Evolutionary conservation across 1,140 invertebrate genomes (phyloP).

Genomic region (Chrysopa pallens): DNA sequence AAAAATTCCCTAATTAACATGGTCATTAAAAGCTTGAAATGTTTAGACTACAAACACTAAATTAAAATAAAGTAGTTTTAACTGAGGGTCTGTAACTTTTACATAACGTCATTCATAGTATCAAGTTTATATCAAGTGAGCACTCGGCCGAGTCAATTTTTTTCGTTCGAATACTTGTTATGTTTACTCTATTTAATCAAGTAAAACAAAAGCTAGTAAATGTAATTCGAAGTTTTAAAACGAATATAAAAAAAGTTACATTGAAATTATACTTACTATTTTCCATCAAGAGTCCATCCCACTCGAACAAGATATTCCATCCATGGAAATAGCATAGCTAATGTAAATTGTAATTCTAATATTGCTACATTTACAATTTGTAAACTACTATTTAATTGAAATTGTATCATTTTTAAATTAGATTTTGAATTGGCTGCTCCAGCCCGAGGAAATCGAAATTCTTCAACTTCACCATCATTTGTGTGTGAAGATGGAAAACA

Average conservation of each 20-base stretch:
- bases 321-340: constrained; percentile 70
- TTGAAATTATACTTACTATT: constrained; percentile 46
- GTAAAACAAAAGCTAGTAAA: neutral
- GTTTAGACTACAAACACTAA: too few relatives aligned
- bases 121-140: too few relatives aligned
- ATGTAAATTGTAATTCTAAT: constrained; percentile 50
- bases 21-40: too few relatives aligned
- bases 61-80: too few relatives aligned
- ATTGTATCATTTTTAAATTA: constrained; percentile 73
- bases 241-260: too few relatives aligned
- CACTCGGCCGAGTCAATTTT: too few relatives aligned
- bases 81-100: too few relatives aligned
- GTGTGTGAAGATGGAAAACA: constrained; percentile 68
- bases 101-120: too few relatives aligned
- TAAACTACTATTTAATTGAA: constrained; percentile 45
- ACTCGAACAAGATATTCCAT: constrained; percentile 85
- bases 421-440: constrained; percentile 81
- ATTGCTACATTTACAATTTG: constrained; percentile 46
- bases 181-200: neutral
- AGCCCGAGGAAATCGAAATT: constrained; percentile 83
- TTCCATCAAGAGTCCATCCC: constrained; percentile 80
- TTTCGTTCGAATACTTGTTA: too few relatives aligned
- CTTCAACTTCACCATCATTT: constrained; percentile 61
- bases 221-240: too few relatives aligned
- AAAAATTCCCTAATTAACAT: too few relatives aligned